These are phyloP conservation scores for Scelioninae gen. 2 DNA, from an alignment of 2,888 invertebrate genomes.

Conservation along the genomic window DNA sequence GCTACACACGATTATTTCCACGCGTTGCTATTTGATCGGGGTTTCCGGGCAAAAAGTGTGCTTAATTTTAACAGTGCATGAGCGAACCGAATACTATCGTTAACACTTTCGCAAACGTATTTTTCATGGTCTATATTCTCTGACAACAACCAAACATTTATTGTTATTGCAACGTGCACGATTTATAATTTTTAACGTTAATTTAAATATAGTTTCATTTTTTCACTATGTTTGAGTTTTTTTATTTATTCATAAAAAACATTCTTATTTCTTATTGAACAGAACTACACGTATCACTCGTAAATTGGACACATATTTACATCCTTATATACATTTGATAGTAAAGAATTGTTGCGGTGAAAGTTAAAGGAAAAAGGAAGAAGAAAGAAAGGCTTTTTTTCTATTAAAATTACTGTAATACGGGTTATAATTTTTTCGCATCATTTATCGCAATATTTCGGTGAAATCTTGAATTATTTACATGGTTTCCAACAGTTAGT, in stretches of 20 bases:
- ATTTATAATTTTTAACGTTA: neutral
- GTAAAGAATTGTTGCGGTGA: too few relatives aligned
- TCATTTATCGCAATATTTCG: too few relatives aligned
- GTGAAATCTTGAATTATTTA: too few relatives aligned
- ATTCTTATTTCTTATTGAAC: neutral
- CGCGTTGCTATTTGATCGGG: slow-evolving; percentile 29
- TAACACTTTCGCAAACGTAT: slow-evolving; percentile 1
- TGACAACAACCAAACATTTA: slow-evolving; percentile 3
- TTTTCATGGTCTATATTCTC: slow-evolving; percentile 6
- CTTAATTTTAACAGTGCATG: slow-evolving; percentile 14
- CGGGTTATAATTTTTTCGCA: too few relatives aligned
- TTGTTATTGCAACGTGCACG: slow-evolving; percentile 12
- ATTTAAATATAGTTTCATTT: neutral
- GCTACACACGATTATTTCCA: slow-evolving; percentile 56
- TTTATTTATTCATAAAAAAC: neutral
- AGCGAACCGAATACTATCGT: slow-evolving; percentile 1
- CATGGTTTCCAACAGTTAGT: too few relatives aligned
- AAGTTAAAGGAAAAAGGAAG: too few relatives aligned
- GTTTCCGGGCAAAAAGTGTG: slow-evolving; percentile 39
- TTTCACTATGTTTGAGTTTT: neutral
- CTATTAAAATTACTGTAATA: too few relatives aligned
- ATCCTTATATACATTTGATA: too few relatives aligned
- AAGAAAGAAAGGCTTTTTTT: too few relatives aligned
- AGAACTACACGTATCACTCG: too few relatives aligned
- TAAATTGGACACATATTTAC: too few relatives aligned